Evolutionary conservation across 1,140 invertebrate species (phyloP), one percentile per base, ranked within the genome.

Genomic region (Trichomalopsis sarcophagae): DNA sequence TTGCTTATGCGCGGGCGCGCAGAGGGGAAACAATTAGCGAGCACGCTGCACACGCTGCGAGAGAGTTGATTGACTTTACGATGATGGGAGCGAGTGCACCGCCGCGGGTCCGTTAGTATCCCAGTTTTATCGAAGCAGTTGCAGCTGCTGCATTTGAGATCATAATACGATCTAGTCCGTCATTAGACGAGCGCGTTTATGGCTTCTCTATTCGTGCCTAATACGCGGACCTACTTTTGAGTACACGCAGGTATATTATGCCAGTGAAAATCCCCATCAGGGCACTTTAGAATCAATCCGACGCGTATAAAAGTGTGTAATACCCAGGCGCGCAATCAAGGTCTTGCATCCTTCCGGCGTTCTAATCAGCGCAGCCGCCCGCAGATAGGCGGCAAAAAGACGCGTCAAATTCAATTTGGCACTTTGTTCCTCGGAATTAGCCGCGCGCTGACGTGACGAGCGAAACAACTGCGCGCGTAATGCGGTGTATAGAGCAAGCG

Each of bases 1-100:
- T 14, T 50, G 14, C 14, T 17, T 50, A 50, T 50, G 13, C 50
- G 0, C 2, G 11, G 11, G 11, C 14, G 10, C 47, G 47, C 10
- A 50, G 7, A 17, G 55, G 14, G 55, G 55, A n/a, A 21, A 62
- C 55, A 21, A 62, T 62, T 62, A 62, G 55, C 21, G 55, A 71
- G 74, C 40, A 9, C 33, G 33, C 33, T 36, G 33, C 1, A 44
- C 33, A 75, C 30, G 30, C 23, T 33, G 14, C 62, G 76, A 36
- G 33, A 27, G 82, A 80, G 78, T 87, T 87, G 82, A 87, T 87
- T 87, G 87, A 85, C 85, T 85, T 87, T 86, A 71, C 47, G 84
- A 87, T 80, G 82, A 77, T 55, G 81, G 21, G 7, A 44, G 47
- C 75, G 23, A 81, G 81, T 80, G 55, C 21, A 21, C 55, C 21